These are phyloP conservation scores for Tichodroma muraria DNA, from an alignment of 2,113 vertebrate genomes.

Conservation along the genomic window DNA sequence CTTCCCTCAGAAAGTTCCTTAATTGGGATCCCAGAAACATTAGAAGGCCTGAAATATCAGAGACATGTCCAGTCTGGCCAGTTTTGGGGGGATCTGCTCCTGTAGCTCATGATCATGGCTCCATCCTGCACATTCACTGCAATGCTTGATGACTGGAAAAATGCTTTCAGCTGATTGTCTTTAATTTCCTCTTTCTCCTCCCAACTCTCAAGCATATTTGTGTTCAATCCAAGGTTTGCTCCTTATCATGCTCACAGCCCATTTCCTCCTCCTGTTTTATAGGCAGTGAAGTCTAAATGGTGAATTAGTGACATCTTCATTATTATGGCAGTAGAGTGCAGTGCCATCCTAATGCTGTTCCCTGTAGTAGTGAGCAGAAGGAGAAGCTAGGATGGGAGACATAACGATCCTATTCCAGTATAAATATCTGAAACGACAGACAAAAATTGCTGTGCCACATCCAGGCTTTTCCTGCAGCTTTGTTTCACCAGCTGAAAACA, in stretches of 20 bases:
- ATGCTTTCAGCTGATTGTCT: neutral
- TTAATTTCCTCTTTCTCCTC: neutral
- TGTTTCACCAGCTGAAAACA: neutral
- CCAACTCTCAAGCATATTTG: neutral
- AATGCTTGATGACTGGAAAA: neutral
- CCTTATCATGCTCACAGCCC: neutral
- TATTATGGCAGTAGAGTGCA: neutral
- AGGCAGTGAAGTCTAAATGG: constrained; percentile 28
- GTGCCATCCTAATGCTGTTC: constrained; percentile 1
- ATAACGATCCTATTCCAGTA: neutral
- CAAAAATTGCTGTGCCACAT: neutral
- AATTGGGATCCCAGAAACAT: neutral
- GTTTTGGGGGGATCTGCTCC: neutral
- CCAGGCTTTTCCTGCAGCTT: neutral
- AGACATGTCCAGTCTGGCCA: neutral
- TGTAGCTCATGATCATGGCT: neutral
- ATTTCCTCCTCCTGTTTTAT: constrained; percentile 42
- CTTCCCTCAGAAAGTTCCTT: neutral
- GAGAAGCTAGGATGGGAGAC: neutral
- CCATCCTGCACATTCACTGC: fast-evolving
- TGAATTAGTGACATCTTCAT: constrained; percentile 39
- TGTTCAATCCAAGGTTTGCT: neutral
- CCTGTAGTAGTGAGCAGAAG: constrained; percentile 1
- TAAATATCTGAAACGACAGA: neutral
- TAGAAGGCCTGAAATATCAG: neutral